phyloP scores from a whole-genome alignment of 2,888 invertebrate genomes.

The Campoplex nolae region DNA sequence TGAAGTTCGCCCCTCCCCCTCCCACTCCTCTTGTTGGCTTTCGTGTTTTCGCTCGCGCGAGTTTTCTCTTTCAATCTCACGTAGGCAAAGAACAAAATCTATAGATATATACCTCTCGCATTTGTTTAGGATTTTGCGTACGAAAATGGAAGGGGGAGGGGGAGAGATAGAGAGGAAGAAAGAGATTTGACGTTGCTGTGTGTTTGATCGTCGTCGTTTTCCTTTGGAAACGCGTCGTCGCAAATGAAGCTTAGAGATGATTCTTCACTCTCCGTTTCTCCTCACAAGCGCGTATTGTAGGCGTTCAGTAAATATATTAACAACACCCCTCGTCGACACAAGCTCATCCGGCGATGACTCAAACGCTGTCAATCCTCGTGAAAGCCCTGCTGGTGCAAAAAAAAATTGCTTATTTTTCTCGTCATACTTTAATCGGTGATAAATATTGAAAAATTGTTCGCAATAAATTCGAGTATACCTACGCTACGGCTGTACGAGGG shows the following conservation, averaged over 20 bases:
- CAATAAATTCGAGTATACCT: not conserved
- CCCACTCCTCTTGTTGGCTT: slow-evolving; percentile 44
- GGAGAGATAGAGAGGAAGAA: not conserved
- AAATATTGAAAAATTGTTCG: not conserved
- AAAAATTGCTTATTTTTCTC: not conserved
- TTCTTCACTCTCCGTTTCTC: not conserved
- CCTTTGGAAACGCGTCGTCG: not conserved
- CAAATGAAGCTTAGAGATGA: not conserved
- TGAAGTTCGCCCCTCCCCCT: not conserved
- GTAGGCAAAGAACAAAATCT: not conserved
- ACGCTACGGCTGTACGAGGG: not conserved
- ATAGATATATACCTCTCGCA: not conserved
- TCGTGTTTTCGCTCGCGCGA: slow-evolving; percentile 48
- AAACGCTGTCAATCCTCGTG: not conserved
- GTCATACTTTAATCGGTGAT: not conserved
- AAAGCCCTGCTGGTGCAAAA: not conserved
- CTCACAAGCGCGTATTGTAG: not conserved
- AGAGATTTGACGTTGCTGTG: not conserved
- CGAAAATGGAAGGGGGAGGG: not conserved
- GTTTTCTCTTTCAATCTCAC: slow-evolving; percentile 40
- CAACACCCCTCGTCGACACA: not conserved
- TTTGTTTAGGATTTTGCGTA: not conserved
- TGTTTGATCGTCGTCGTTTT: not conserved
- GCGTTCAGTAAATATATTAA: not conserved
- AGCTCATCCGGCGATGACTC: not conserved